Evolutionary conservation across 2,888 invertebrate species (phyloP), one percentile per base, ranked within the genome.

Genomic region (Archips crataeganus): DNA sequence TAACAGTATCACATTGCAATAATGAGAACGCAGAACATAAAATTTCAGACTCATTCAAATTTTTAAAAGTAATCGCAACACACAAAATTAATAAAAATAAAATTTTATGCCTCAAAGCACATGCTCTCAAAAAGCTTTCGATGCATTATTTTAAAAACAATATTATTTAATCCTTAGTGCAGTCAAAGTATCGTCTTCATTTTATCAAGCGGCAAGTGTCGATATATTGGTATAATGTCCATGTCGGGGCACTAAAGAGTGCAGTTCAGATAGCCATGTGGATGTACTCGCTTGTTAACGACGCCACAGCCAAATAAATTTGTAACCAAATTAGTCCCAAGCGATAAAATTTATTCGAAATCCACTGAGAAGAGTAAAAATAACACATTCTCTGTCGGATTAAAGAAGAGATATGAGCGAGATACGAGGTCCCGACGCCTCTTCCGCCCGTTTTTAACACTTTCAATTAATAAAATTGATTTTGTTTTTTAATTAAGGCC

Each of bases 391-490:
- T 83, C 88, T 91, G 93, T 93, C 93, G 92, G 93, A 93, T 94
- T 93, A 93, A 94, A 91, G 88, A 91, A 90, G 90, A 94, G 93
- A 94, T 94, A 94, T 90, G 93, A 90, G 84, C 90, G 79, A 93
- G 93, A 93, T 94, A 93, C 87, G 88, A 82, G 79, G 79, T 81
- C 80, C 88, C 87, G 86, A 89, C 90, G 90, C 87, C 87, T 91
- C 92, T 92, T 92, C 92, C 93, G 93, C 90, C 93, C 93, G 90
- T 92, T 94, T 92, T 94, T 94, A 94, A 94, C 94, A 93, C 94
- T 93, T 91, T 92, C 94, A 94, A 94, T 94, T 94, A 94, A 94
- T 94, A 94, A 94, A 94, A 93, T 94, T 94, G 93, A 93, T 93
- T 94, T 94, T 91, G 93, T 93, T 94, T 94, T 94, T 94, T 94